Evolutionary conservation across 2,113 vertebrate species (phyloP), one percentile per base, ranked within the genome.

Genomic region (Syrmaticus mikado): DNA sequence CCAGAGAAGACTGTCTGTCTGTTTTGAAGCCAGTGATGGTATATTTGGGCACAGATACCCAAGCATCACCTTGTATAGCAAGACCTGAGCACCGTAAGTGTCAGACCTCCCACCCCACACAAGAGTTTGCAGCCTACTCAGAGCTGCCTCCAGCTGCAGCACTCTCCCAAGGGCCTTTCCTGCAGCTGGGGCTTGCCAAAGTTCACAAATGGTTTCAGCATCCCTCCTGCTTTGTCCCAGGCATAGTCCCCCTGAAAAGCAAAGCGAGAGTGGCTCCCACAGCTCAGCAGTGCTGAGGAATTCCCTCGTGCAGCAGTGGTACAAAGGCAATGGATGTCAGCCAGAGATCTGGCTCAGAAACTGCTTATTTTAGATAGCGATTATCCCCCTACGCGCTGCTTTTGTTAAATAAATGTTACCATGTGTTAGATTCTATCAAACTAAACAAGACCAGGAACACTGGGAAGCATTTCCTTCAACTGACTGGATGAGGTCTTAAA

Each of bases 111-210:
- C 82, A n/a, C n/a, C 82, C 68, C 64, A 40, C 1, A 1, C 3
- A 4, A 75, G 28, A 48, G 36, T 14, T 32, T 79, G 60, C 91
- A 77, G 15, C 41, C 60, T 25, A 6, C 20, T 74, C 65, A 21
- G 72, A 83, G 75, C 11, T 19, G 20, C 7, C 0, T 81, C 80
- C 60, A 91, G 78, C 85, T 91, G 67, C 89, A 91, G 24, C 57
- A 65, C 48, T 53, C 43, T 96, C 94, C 65, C 79, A 64, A 67
- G 68, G 64, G 85, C 72, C 71, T 11, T 57, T 75, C 48, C 43
- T 38, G 79, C 73, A 72, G 64, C 8, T 72, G 79, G 76, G 85
- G 53, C n/a, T 75, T 88, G 90, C 80, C 82, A 94, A 61, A 68
- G 85, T 58, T 87, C 85, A 87, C 65, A 46, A 52, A 65, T 1